Base-by-base conservation (phyloP, 1,140 invertebrate species). In the Tetramorium simillimum region DNA sequence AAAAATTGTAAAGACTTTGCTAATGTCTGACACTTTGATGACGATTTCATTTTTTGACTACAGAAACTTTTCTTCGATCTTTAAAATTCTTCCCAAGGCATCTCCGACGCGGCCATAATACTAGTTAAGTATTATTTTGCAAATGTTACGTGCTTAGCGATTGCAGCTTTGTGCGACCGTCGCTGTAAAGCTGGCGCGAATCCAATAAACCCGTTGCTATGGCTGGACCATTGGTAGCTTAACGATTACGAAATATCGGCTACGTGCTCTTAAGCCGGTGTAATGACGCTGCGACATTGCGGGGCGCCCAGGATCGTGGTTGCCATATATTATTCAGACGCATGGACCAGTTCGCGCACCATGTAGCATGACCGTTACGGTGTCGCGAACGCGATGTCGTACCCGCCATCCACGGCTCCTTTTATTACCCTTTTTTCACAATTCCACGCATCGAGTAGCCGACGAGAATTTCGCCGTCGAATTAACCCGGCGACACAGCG, bases 321-420 rank as follows among this genome's bases (percentile, higher is more conserved):
- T 28, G 62, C 72, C 72, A 78, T 90, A 89, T 90, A 86, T 90
- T 89, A 90, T 90, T 90, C 88, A 88, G 80, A 60, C 75, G 56
- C 46, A 58, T 81, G 86, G 69, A 75, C 58, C 72, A 78, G 80
- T 89, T 63, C 33, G 81, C 88, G 65, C 67, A 62, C 62, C 86
- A 80, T 85, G 75, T 81, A 73, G 75, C 88, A 70, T 62, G 43
- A 62, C 56, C 70, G 58, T 67, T 77, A 82, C 77, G 62, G 60
- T 62, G 70, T 58, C 87, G 67, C 28, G 12, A 33, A 77, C 40
- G 40, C 40, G 21, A 69, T 46, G 65, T 49, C n/a, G 65, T 21
- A 21, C 63, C 10, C 63, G n/a, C 37, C 56, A 24, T 21, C 33
- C 62, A 3, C 33, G 37, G 3, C 18, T 21, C 18, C 9, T 65